Evolutionary conservation across 2,113 vertebrate genomes (phyloP).

Genomic region (Microtus richardsoni): DNA sequence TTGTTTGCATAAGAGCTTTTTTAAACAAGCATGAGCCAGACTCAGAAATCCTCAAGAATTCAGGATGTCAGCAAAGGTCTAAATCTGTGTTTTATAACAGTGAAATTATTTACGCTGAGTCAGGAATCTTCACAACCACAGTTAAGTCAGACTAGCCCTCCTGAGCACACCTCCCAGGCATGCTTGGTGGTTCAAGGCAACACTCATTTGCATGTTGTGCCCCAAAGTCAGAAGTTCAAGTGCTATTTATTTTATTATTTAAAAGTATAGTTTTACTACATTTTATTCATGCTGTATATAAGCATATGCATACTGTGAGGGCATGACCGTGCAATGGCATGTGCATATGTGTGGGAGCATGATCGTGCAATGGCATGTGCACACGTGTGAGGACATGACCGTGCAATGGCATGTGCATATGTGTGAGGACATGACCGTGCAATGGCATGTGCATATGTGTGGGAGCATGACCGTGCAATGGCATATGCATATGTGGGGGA

Average conservation of each 20-base stretch:
- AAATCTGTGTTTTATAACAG: conserved; percentile 67
- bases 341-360: too few relatives aligned
- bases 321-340: too few relatives aligned
- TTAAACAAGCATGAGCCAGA: conserved; percentile 50
- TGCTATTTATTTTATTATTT: neutral
- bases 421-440: too few relatives aligned
- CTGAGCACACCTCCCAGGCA: neutral
- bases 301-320: too few relatives aligned
- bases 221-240: conserved; percentile 32
- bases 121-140: conserved; percentile 65
- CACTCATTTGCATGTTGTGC: neutral
- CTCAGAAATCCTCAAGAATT: conserved; percentile 76
- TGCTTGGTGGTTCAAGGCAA: neutral
- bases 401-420: too few relatives aligned
- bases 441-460: too few relatives aligned
- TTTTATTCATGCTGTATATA: neutral
- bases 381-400: too few relatives aligned
- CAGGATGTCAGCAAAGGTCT: conserved; percentile 73
- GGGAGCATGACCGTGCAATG: neutral
- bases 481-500: too few relatives aligned
- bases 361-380: neutral
- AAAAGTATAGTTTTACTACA: neutral
- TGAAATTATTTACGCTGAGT: conserved; percentile 71
- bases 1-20: conserved; percentile 11
- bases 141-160: neutral